Evolutionary conservation across 2,888 invertebrate species (phyloP).

Genomic region (Ramazzottius varieornatus): DNA sequence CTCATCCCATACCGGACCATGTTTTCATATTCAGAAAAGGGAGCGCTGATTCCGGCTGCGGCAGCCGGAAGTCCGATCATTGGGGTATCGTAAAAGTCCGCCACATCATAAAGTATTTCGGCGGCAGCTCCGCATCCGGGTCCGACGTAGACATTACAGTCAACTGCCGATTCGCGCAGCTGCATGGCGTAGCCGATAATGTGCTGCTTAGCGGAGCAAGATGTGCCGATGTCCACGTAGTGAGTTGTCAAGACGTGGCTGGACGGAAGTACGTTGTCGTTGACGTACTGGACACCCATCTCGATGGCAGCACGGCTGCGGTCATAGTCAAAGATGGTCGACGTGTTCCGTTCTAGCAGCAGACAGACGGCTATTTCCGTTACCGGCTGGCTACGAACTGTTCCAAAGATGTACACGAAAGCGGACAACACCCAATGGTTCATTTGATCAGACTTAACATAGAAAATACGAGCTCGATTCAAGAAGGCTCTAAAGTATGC

Average conservation of each 20-base stretch:
- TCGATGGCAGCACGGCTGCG: neutral
- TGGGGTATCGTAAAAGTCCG: neutral
- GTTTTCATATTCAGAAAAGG: no score
- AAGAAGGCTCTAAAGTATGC: no score
- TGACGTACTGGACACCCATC: neutral
- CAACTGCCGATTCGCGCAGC: neutral
- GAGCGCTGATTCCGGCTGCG: no score
- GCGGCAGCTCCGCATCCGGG: neutral
- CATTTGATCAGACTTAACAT: no score
- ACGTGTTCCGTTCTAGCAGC: neutral
- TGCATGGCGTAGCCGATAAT: neutral
- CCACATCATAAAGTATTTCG: neutral
- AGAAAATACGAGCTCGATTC: no score
- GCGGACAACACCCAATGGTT: no score
- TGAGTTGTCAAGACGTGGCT: neutral
- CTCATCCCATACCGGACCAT: no score
- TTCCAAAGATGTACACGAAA: no score
- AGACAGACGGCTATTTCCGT: neutral
- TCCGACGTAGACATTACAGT: neutral
- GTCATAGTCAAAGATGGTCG: neutral
- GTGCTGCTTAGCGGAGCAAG: neutral
- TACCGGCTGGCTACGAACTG: no score
- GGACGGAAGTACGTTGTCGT: neutral
- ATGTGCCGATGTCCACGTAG: neutral
- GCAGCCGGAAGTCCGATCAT: neutral